Evolutionary conservation across 2,888 invertebrate genomes (phyloP).

Genomic region (Hedya salicella): DNA sequence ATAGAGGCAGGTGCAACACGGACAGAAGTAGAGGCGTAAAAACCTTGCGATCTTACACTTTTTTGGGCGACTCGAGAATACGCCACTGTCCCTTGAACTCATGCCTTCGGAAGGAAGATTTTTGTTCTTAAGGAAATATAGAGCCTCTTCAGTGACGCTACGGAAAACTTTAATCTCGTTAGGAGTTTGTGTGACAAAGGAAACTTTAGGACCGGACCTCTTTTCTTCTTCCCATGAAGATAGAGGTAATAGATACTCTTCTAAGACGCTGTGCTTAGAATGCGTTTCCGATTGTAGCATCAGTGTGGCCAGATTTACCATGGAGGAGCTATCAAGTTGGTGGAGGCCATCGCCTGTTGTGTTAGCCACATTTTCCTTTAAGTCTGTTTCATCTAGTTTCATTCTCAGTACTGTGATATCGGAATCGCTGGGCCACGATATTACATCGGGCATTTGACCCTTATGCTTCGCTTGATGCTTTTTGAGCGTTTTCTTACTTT

Average conservation of each 20-base stretch:
- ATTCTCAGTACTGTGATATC: slow-evolving; percentile 85
- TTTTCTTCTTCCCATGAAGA: slow-evolving; percentile 83
- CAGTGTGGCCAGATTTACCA: slow-evolving; percentile 85
- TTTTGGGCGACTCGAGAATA: slow-evolving; percentile 55
- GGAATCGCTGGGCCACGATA: slow-evolving; percentile 85
- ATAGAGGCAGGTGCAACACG: slow-evolving; percentile 77
- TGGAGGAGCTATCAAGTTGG: slow-evolving; percentile 83
- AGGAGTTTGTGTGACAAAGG: slow-evolving; percentile 47
- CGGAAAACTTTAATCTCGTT: slow-evolving; percentile 34
- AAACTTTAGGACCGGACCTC: slow-evolving; percentile 52
- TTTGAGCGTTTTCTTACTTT: slow-evolving; percentile 60
- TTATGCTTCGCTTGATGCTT: slow-evolving; percentile 60
- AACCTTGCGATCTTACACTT: slow-evolving; percentile 74
- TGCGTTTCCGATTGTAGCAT: slow-evolving; percentile 71
- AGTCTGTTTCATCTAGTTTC: slow-evolving; percentile 68
- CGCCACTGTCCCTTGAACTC: slow-evolving; percentile 56
- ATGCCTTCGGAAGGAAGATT: slow-evolving; percentile 43
- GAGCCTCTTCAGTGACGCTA: slow-evolving; percentile 13
- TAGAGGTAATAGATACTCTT: slow-evolving; percentile 83
- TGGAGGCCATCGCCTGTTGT: slow-evolving; percentile 85
- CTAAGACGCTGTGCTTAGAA: slow-evolving; percentile 71
- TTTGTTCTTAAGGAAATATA: slow-evolving; percentile 14
- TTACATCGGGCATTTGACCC: slow-evolving; percentile 62
- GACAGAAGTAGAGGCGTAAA: slow-evolving; percentile 76
- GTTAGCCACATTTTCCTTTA: slow-evolving; percentile 76